Evolutionary conservation across 2,797 vertebrate genomes (phyloP).

Genomic region (Pangasius sanitwongsei): DNA sequence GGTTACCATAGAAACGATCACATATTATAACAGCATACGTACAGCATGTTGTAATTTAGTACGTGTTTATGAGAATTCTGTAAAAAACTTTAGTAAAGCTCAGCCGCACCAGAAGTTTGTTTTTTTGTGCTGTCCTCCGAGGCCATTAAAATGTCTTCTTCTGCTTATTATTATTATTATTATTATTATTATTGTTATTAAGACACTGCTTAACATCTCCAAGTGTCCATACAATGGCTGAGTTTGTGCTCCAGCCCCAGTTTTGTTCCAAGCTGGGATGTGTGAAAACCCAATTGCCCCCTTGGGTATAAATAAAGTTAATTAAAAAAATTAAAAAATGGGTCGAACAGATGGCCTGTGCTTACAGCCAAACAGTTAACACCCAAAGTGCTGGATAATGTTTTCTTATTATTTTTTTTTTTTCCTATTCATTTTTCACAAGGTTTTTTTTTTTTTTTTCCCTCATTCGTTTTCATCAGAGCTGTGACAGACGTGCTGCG

Average conservation of each 20-base stretch:
- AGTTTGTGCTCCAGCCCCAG: slow-evolving; percentile 23
- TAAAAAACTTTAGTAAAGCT: no score
- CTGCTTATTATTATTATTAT: background rate
- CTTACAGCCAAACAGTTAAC: slow-evolving; percentile 52
- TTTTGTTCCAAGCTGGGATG: slow-evolving; percentile 48
- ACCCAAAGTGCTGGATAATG: slow-evolving; percentile 49
- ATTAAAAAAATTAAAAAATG: slow-evolving; percentile 45
- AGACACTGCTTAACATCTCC: slow-evolving; percentile 4
- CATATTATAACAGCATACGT: background rate
- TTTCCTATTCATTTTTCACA: slow-evolving; percentile 16
- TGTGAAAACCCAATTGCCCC: slow-evolving; percentile 38
- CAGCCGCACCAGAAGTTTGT: background rate
- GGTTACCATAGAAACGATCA: background rate
- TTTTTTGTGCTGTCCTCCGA: background rate
- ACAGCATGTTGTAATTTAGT: background rate
- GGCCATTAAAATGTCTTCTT: background rate
- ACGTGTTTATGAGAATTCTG: background rate
- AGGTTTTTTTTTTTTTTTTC: background rate
- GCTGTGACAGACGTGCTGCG: slow-evolving; percentile 1
- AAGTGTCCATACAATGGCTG: slow-evolving; percentile 8
- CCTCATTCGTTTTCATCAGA: background rate
- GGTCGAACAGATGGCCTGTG: slow-evolving; percentile 56
- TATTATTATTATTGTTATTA: background rate
- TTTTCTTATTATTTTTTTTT: background rate
- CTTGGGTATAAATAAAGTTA: slow-evolving; percentile 40